A percentile compares a stretch with the other conserved stretches of the same genome.
Conservation (phyloP, 2,113 vertebrate genomes). For the Prochilodus magdalenae region DNA sequence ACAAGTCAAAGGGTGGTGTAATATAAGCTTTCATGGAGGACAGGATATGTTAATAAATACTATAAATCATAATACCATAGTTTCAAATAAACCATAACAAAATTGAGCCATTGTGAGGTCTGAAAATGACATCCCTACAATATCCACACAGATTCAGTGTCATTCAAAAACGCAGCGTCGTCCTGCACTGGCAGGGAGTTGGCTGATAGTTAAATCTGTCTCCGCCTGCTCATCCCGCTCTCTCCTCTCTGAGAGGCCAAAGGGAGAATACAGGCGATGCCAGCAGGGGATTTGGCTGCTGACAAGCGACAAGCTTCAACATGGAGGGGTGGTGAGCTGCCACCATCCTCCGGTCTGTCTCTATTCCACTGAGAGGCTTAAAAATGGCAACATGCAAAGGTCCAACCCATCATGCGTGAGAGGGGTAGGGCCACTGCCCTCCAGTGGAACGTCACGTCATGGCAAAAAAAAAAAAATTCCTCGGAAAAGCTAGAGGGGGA, state of each 20-base stretch:
- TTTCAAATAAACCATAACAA: background rate
- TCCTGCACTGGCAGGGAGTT: background rate
- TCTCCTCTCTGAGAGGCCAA: background rate
- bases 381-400: constrained; percentile 9
- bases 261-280: background rate
- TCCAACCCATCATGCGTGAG: background rate
- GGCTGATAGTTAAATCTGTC: background rate
- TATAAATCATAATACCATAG: too few relatives aligned
- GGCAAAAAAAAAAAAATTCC: constrained; percentile 3
- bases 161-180: background rate
- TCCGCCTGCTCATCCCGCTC: constrained; percentile 2
- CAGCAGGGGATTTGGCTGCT: background rate
- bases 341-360: background rate
- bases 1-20: too few relatives aligned
- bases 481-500: background rate
- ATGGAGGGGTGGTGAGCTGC: background rate
- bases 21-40: too few relatives aligned
- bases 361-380: constrained; percentile 9
- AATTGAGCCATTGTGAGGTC: background rate
- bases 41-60: too few relatives aligned
- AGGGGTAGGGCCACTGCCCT: background rate
- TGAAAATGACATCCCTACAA: background rate
- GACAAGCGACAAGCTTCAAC: background rate
- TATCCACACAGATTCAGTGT: background rate
- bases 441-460: background rate